Evolutionary conservation across 2,888 invertebrate species (phyloP), one percentile per base, ranked within the genome.

Genomic region (Heliconius hortense): DNA sequence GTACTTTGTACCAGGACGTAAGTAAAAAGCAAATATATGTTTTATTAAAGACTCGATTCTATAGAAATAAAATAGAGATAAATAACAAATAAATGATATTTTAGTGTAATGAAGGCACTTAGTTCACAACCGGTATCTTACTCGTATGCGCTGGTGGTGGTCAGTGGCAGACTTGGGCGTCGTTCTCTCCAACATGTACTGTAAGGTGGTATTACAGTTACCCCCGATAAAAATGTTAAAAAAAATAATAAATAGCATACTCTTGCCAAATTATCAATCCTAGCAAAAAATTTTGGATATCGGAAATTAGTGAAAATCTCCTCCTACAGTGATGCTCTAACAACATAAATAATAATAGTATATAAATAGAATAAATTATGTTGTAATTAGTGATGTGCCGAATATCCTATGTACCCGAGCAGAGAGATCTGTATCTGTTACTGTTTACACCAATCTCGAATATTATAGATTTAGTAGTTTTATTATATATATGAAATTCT

Each of bases 71-170:
- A 39, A 24, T 15, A 21, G 18, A 56, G 48, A 68, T 21, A 26
- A 28, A 43, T n/a, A 1, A 67, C 0, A 39, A 26, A 35, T 31
- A 71, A 43, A 71, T 21, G 63, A 8, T 66, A 39, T 59, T 76
- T 59, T 5, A 78, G 76, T 74, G 64, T 78, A 88, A 88, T 89
- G 88, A 85, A 90, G 90, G 87, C 91, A 91, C 87, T 87, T 88
- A 88, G 85, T 82, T 82, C 79, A 80, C 79, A 80, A 82, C 79
- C 81, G 63, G 56, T 69, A 76, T 96, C 97, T 98, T 97, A 98
- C 98, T 96, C 97, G 96, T 95, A 97, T 97, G 94, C 96, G 96
- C 96, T 97, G 97, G 95, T 97, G 97, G 95, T 97, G 97, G 93
- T 96, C 96, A 95, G 96, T 96, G 95, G 96, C 96, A 95, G 95